Evolutionary conservation across 2,888 invertebrate genomes (phyloP).

Genomic region (Aphodius granarius): DNA sequence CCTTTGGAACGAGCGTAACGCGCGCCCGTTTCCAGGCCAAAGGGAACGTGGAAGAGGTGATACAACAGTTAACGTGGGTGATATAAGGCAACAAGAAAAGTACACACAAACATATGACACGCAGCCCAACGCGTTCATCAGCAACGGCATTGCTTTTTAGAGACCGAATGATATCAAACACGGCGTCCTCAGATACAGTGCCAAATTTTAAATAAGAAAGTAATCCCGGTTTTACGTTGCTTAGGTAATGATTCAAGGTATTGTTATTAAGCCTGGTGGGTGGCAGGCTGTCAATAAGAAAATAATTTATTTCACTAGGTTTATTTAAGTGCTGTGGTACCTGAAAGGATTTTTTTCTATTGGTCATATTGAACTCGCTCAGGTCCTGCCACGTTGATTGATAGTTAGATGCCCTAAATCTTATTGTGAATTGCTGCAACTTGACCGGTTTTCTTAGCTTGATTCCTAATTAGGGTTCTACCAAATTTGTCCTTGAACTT

Average conservation of each 20-base stretch:
- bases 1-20: neutral
- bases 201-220: neutral
- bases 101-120: neutral
- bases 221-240: neutral
- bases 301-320: neutral
- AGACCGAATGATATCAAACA: neutral
- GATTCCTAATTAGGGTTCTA: too few species aligned
- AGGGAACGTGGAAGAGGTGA: neutral
- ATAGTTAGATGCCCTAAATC: neutral
- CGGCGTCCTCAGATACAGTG: neutral
- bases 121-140: neutral
- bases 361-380: neutral
- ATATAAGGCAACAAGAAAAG: neutral
- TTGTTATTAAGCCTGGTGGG: neutral
- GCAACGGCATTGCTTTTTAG: neutral
- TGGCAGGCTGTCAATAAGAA: neutral
- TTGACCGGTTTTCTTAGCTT: too few species aligned
- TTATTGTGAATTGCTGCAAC: too few species aligned
- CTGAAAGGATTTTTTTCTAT: neutral
- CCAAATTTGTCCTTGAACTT: too few species aligned
- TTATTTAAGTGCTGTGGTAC: neutral
- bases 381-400: neutral
- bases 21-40: neutral
- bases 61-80: conserved; percentile 5
- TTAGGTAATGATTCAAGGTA: neutral